phyloP scores from a whole-genome alignment of 2,888 invertebrate genomes.

The Microdon myrmicae region DNA sequence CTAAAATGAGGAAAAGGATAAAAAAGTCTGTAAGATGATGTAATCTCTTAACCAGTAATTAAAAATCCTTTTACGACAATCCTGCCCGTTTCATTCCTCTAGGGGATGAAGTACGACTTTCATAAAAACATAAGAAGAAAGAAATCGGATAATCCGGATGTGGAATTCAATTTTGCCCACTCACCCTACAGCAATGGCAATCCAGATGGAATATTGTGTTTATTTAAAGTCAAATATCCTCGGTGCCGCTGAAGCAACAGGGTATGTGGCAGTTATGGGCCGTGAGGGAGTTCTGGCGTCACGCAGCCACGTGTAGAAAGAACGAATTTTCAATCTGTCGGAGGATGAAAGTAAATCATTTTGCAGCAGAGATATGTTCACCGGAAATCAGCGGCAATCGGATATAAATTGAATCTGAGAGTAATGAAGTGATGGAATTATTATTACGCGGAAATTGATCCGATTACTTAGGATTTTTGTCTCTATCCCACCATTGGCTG shows the following conservation, averaged over 20 bases:
- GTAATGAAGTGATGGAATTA: slow-evolving; percentile 38
- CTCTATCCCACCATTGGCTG: too few species aligned
- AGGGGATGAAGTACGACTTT: slow-evolving; percentile 7
- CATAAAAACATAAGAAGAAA: too few species aligned
- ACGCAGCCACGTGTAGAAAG: background rate
- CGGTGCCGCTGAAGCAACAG: background rate
- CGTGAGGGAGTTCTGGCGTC: background rate
- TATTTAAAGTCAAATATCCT: slow-evolving; percentile 17
- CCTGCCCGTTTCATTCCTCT: slow-evolving; percentile 20
- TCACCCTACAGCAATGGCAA: slow-evolving; percentile 14
- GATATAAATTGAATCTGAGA: slow-evolving; percentile 27
- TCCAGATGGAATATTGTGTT: slow-evolving; percentile 22
- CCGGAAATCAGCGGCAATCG: slow-evolving; percentile 14
- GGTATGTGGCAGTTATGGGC: slow-evolving; percentile 9
- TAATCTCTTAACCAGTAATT: slow-evolving; percentile 35
- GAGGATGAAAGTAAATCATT: slow-evolving; percentile 22
- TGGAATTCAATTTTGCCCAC: slow-evolving; percentile 37
- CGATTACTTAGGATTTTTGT: slow-evolving; percentile 21
- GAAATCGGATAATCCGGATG: slow-evolving; percentile 18
- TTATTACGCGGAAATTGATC: slow-evolving; percentile 29
- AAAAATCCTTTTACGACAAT: slow-evolving; percentile 25
- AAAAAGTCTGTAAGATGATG: slow-evolving; percentile 12
- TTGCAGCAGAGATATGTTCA: slow-evolving; percentile 6
- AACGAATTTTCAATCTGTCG: slow-evolving; percentile 15
- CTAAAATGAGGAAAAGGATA: slow-evolving; percentile 30